Percentiles rank a stretch among this genome's conserved stretches.
These are phyloP conservation scores for Macrobrachium nipponense DNA, from an alignment of 1,140 invertebrate genomes.

Conservation along the genomic window DNA sequence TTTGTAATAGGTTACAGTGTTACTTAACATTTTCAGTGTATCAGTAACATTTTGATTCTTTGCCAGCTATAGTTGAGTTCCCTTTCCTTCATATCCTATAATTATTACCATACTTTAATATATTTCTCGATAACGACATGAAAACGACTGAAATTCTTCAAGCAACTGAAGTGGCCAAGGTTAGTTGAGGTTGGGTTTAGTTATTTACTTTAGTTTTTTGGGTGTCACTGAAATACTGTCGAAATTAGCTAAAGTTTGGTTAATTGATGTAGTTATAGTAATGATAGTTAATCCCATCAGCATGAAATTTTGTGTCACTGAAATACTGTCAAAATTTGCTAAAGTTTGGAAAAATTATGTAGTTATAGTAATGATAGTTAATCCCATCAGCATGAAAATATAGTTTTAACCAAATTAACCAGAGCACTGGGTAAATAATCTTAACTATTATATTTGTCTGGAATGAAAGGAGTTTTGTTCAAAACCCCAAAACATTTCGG, in stretches of 20 bases:
- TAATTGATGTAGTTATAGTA: too few species aligned
- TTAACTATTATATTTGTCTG: too few species aligned
- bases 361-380: too few species aligned
- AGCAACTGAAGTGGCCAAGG: slow-evolving; percentile 44
- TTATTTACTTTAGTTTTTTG: background rate
- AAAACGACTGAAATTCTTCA: slow-evolving; percentile 50
- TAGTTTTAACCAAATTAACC: too few species aligned
- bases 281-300: too few species aligned
- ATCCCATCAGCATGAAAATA: too few species aligned
- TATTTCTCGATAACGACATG: slow-evolving; percentile 40
- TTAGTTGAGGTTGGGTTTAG: slow-evolving; percentile 1
- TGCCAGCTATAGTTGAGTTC: background rate
- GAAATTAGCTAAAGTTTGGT: background rate
- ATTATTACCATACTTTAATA: background rate
- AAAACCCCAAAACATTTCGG: too few species aligned
- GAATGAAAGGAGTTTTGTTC: too few species aligned
- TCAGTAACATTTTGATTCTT: slow-evolving; percentile 3
- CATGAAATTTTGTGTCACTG: background rate
- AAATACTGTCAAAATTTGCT: background rate
- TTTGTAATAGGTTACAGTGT: slow-evolving; percentile 19
- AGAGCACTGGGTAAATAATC: too few species aligned
- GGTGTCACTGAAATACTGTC: background rate
- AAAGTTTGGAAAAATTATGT: background rate
- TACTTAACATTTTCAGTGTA: slow-evolving; percentile 18
- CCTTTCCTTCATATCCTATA: background rate